phyloP scores from a whole-genome alignment of 2,113 vertebrate genomes.

The Clinocottus analis region DNA sequence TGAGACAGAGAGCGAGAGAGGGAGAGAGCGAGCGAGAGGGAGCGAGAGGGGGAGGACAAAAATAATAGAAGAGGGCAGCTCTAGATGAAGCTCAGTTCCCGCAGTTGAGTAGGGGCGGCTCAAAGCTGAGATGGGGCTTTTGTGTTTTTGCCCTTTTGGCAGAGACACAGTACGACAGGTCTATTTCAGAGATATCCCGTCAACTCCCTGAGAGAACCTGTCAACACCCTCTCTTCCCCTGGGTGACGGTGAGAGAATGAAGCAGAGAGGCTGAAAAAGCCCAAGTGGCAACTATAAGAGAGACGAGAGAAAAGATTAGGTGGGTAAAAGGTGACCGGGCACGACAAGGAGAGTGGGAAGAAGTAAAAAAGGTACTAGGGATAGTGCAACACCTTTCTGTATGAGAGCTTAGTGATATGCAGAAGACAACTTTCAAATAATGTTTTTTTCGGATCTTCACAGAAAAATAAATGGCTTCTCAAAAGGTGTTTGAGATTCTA shows the following conservation, averaged over 20 bases:
- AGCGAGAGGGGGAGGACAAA: neutral
- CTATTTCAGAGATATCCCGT: constrained; percentile 49
- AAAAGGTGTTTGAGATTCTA: neutral
- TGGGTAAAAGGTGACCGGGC: neutral
- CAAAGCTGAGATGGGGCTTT: constrained; percentile 14
- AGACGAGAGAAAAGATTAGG: neutral
- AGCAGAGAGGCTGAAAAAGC: constrained; percentile 6
- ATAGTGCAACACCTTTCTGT: neutral
- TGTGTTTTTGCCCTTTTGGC: constrained; percentile 39
- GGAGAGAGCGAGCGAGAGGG: too few relatives aligned
- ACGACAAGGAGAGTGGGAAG: neutral
- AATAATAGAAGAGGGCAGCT: neutral
- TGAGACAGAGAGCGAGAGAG: too few relatives aligned
- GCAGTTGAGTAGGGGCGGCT: neutral
- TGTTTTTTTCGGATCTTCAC: neutral
- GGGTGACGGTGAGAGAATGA: constrained; percentile 33
- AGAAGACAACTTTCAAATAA: neutral
- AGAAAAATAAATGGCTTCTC: neutral
- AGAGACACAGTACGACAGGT: constrained; percentile 38
- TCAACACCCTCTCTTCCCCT: constrained; percentile 34
- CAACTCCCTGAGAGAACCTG: constrained; percentile 31
- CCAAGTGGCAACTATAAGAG: constrained; percentile 9
- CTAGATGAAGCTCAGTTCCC: neutral
- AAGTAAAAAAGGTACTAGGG: neutral
- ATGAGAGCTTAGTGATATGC: neutral